Evolutionary conservation across 2,888 invertebrate genomes (phyloP), one percentile per base, ranked within the genome.

Genomic region (Chydorus sphaericus): DNA sequence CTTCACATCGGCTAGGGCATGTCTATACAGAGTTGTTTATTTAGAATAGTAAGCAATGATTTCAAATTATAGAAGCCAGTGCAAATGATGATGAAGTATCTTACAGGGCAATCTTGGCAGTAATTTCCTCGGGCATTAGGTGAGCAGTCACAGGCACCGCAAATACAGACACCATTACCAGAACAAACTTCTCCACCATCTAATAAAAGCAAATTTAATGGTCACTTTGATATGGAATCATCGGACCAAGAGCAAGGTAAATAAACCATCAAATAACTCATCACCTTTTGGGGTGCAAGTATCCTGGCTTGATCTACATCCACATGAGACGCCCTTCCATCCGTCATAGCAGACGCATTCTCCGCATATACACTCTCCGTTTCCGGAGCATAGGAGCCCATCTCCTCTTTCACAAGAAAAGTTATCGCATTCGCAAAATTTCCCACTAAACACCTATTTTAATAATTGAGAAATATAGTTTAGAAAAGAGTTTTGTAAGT

Each of bases 381-480:
- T 85, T 20, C 87, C 89, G 28, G 89, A 87, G 70, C 92, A 93
- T 49, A 87, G 71, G 63, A 77, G 70, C 57, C 83, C 87, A 72
- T 80, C 83, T 20, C n/a, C 81, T 63, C 87, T 82, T 68, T 91
- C 90, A 68, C 96, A 97, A 28, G 88, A 85, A 73, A 90, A 93
- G 73, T 94, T 91, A 71, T 96, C 94, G 71, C 96, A 96, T 70
- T 97, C 86, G 69, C 96, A 97, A 73, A 78, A 89, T 59, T 78
- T 77, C 0, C 92, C 92, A 11, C 81, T 78, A 63, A 84, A 78
- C 63, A 74, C 74, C 77, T 81, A 69, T 31, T n/a, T n/a, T n/a
- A n/a, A n/a, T n/a, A n/a, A n/a, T n/a, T n/a, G n/a, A n/a, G n/a
- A n/a, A n/a, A n/a, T n/a, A n/a, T n/a, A n/a, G n/a, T n/a, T n/a